Base-by-base conservation (phyloP, 2,888 invertebrate genomes). In the Cheilosia grossa region DNA sequence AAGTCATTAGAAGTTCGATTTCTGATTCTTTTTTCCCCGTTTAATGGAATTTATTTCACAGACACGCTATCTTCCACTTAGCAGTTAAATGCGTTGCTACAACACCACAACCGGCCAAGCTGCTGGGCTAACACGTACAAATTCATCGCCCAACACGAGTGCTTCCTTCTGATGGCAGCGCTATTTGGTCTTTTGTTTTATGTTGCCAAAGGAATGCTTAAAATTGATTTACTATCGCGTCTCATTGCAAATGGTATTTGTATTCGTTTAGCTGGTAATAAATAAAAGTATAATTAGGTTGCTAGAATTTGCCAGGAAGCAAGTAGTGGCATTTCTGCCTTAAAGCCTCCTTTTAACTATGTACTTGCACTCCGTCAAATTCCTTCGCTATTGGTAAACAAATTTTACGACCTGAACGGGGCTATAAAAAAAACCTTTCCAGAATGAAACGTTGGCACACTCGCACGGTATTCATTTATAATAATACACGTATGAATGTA, bases 401-500 rank as follows among this genome's bases (percentile, higher is more conserved):
- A 82, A 82, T 72, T 82, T 77, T 66, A 82, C 33, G 72, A 72
- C 17, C 54, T 49, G 44, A 47, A 44, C 21, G 56, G 51, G 47
- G 53, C 44, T 21, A 70, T 82, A 53, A 82, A 70, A 63, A 67
- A 64, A 24, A 33, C 4, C 15, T 64, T 56, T 74, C 27, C 30
- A 33, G 66, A 72, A 72, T 77, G 66, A 66, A 72, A 54, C 24
- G 37, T 49, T 37, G 17, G 33, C 13, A 17, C 33, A 56, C 2
- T 7, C 4, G 30, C 30, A 9, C 1, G 9, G 4, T 30, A 42
- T 21, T 47, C 17, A 24, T 13, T 24, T 37, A 37, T 13, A 13
- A 13, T 37, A 37, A 37, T 37, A 13, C 13, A 37, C 3, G 4
- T 37, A 37, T 13, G 27, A 24, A 24, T 3, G 19, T 49, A 66